These are phyloP conservation scores for Rhagoletis zephyria DNA, from an alignment of 1,140 invertebrate species.

Conservation along the genomic window DNA sequence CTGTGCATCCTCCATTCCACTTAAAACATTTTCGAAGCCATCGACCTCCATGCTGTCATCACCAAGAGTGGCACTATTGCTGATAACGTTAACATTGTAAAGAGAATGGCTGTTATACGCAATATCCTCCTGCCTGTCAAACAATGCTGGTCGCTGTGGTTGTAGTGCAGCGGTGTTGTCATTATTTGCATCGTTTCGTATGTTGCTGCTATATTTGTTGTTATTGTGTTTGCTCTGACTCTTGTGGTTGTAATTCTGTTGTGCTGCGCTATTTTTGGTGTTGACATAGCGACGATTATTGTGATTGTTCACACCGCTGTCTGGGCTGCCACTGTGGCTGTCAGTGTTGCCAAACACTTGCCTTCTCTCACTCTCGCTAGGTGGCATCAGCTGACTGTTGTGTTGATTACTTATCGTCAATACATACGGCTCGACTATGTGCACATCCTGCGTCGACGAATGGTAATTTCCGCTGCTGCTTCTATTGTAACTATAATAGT, in stretches of 20 bases:
- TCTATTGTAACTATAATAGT: slow-evolving; percentile 69
- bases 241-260: background rate
- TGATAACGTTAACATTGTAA: background rate
- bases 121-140: slow-evolving; percentile 7
- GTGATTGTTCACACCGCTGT: background rate
- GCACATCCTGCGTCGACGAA: slow-evolving; percentile 56
- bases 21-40: background rate
- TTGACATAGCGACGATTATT: background rate
- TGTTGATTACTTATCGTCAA: slow-evolving; percentile 1
- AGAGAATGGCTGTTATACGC: too few relatives aligned
- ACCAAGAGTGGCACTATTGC: background rate
- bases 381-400: background rate
- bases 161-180: background rate
- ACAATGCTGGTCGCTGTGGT: background rate
- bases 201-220: background rate
- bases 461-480: slow-evolving; percentile 67
- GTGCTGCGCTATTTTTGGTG: background rate
- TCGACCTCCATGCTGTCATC: background rate
- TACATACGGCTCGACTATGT: background rate
- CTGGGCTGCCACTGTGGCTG: background rate
- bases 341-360: slow-evolving; percentile 51
- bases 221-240: slow-evolving; percentile 12
- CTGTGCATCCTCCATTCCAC: background rate
- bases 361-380: background rate
- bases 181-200: background rate